A percentile compares a stretch with the other conserved stretches of the same genome.
These are phyloP conservation scores for Valencia hispanica DNA, from an alignment of 2,797 vertebrate species.

Conservation along the genomic window DNA sequence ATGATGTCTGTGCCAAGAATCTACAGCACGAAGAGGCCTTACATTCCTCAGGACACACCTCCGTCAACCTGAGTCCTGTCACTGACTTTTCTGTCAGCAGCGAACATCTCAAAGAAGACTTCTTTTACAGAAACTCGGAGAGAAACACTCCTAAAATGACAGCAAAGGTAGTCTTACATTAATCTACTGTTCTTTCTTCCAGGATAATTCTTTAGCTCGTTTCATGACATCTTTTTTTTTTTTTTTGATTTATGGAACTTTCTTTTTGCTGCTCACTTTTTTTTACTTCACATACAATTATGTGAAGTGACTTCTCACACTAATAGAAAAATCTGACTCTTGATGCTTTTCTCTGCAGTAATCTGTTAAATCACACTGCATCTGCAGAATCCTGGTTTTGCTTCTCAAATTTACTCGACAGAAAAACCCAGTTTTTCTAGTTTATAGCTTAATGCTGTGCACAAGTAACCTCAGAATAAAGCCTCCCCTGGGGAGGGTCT, in stretches of 20 bases:
- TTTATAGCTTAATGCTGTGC: slow-evolving; percentile 10
- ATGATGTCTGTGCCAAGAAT: slow-evolving; percentile 85
- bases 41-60: slow-evolving; percentile 69
- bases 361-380: neutral
- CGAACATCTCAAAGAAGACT: slow-evolving; percentile 71
- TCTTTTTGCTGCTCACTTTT: neutral
- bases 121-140: slow-evolving; percentile 70
- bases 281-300: neutral
- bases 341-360: neutral
- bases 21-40: slow-evolving; percentile 86
- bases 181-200: neutral
- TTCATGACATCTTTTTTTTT: neutral
- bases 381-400: slow-evolving; percentile 3
- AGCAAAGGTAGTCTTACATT: slow-evolving; percentile 81
- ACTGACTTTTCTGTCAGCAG: slow-evolving; percentile 59
- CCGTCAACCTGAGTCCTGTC: slow-evolving; percentile 72
- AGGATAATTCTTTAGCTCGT: neutral
- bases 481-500: slow-evolving; percentile 25
- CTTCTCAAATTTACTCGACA: neutral
- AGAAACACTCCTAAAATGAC: slow-evolving; percentile 88
- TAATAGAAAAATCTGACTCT: neutral
- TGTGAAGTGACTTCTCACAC: neutral
- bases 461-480: slow-evolving; percentile 14
- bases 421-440: slow-evolving; percentile 12
- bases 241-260: neutral